These are phyloP conservation scores for Eclectus roratus DNA, from an alignment of 2,113 vertebrate genomes.

Conservation along the genomic window DNA sequence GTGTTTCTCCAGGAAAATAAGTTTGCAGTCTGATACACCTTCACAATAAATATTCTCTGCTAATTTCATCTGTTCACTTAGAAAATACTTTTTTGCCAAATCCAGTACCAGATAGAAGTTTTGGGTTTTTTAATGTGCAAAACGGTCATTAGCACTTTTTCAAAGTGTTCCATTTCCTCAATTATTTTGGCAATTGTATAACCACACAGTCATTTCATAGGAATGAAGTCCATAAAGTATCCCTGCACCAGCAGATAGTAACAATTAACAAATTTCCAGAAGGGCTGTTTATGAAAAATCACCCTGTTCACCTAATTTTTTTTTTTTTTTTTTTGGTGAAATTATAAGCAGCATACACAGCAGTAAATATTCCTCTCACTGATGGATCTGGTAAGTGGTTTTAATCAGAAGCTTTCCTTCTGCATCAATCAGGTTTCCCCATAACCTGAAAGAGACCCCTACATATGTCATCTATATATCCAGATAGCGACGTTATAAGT, in stretches of 20 bases:
- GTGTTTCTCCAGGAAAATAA: not conserved
- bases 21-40: not conserved
- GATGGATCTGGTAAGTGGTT: not conserved
- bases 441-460: not conserved
- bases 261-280: not conserved
- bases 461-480: not conserved
- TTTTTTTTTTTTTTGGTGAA: not conserved
- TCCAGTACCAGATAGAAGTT: not conserved
- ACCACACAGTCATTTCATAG: not conserved
- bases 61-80: not conserved
- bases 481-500: conserved; percentile 29
- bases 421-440: conserved; percentile 62
- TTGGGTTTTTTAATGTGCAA: not conserved
- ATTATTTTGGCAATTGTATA: not conserved
- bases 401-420: conserved; percentile 67
- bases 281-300: not conserved
- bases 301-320: not conserved
- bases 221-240: not conserved
- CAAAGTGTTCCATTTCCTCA: not conserved
- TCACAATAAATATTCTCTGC: not conserved
- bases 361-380: not conserved
- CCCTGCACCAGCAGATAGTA: not conserved
- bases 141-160: not conserved
- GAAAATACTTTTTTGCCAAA: not conserved
- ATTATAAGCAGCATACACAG: not conserved